These are phyloP conservation scores for Tyrophagus putrescentiae DNA, from an alignment of 1,140 invertebrate species.

Conservation along the genomic window DNA sequence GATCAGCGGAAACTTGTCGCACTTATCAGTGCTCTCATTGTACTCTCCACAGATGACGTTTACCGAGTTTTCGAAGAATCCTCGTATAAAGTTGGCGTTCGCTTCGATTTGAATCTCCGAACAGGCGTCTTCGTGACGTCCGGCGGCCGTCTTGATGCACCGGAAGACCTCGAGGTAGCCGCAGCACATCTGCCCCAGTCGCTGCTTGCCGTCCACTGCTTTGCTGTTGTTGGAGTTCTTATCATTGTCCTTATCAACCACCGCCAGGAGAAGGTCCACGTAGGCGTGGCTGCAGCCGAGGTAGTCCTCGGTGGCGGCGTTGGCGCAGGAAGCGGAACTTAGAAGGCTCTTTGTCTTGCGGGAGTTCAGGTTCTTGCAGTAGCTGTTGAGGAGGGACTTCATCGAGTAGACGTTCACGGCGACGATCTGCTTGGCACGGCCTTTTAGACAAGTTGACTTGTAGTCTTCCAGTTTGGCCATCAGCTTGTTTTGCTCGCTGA, in stretches of 20 bases:
- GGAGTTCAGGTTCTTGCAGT: not conserved
- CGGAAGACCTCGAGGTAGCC: not conserved
- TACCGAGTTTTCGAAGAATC: not conserved
- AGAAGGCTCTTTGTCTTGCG: no score
- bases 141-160: not conserved
- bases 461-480: not conserved
- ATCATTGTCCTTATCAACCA: no score
- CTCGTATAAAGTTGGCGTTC: not conserved
- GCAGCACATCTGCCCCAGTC: not conserved
- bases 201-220: not conserved
- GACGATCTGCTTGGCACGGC: not conserved
- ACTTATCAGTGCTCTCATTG: not conserved
- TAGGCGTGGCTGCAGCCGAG: not conserved
- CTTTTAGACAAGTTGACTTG: not conserved
- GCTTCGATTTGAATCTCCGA: not conserved
- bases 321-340: not conserved
- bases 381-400: not conserved
- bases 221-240: no score
- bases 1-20: no score
- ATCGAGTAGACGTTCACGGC: not conserved
- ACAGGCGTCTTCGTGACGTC: not conserved
- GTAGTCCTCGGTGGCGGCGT: not conserved
- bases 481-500: not conserved
- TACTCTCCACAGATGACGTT: constrained; percentile 1
- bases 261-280: not conserved